Percentiles rank a stretch among this genome's conserved stretches.
phyloP scores from a whole-genome alignment of 2,797 vertebrate genomes.

The Coregonus sp. region DNA sequence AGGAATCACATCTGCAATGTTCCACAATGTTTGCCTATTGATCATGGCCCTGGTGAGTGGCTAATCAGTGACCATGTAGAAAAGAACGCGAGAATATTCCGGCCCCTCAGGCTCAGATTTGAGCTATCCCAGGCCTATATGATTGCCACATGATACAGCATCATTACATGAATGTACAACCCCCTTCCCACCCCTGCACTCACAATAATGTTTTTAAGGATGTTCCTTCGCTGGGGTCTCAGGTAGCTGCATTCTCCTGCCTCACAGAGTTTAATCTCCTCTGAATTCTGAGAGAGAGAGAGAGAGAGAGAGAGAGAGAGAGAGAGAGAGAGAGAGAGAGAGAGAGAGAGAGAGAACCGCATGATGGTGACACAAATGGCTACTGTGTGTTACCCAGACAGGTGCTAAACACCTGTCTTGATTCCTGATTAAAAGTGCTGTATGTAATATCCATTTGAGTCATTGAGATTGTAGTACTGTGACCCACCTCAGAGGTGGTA shows the following conservation, averaged over 20 bases:
- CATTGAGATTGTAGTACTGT: slow-evolving; percentile 4
- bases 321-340: too few species aligned
- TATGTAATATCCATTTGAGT: not conserved
- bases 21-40: too few species aligned
- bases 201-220: slow-evolving; percentile 79
- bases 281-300: slow-evolving; percentile 71
- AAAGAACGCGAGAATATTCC: not conserved
- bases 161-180: not conserved
- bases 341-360: not conserved
- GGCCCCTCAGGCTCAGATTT: not conserved
- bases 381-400: not conserved
- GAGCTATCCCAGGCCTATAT: not conserved
- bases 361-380: not conserved
- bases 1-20: too few species aligned
- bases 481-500: slow-evolving; percentile 70
- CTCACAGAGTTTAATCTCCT: slow-evolving; percentile 82
- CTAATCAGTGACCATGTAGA: not conserved
- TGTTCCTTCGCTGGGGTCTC: slow-evolving; percentile 74
- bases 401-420: not conserved
- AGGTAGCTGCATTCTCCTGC: slow-evolving; percentile 80
- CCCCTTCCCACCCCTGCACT: slow-evolving; percentile 40
- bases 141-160: not conserved
- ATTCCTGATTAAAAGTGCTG: not conserved
- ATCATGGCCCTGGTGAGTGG: too few species aligned
- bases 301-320: not conserved